Conservation (phyloP, 2,888 invertebrate species). For the Scelioninae gen. 1 region DNA sequence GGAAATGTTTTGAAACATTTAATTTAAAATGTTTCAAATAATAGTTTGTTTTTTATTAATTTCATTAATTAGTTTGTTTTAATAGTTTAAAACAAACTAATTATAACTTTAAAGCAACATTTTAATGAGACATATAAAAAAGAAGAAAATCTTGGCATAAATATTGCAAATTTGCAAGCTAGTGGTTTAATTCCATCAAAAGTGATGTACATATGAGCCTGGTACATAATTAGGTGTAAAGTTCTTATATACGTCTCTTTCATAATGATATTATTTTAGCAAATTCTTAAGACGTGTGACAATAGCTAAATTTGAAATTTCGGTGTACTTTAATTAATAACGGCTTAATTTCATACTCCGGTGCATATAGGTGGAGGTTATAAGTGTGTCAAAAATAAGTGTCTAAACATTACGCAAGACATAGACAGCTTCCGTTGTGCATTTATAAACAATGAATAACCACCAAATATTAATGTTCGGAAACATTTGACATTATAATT, state of each 20-base stretch:
- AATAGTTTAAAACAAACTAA: neutral
- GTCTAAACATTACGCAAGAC: conserved; percentile 34
- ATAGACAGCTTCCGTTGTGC: conserved; percentile 18
- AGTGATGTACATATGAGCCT: conserved; percentile 15
- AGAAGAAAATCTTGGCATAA: conserved; percentile 16
- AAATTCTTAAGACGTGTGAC: conserved; percentile 29
- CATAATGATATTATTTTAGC: conserved; percentile 57
- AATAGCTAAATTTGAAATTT: conserved; percentile 49
- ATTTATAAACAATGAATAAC: conserved; percentile 30
- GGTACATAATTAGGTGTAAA: conserved; percentile 20
- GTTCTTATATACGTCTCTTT: conserved; percentile 40
- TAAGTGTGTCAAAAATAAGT: conserved; percentile 54
- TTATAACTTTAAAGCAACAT: neutral
- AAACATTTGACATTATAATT: neutral
- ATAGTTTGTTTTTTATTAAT: too few species aligned
- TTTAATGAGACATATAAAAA: neutral
- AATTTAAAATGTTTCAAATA: too few species aligned
- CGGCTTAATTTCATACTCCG: conserved; percentile 51
- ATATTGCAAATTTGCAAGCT: conserved; percentile 1
- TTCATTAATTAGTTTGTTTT: too few species aligned
- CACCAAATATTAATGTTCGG: neutral
- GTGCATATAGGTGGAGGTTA: conserved; percentile 39
- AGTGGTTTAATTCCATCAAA: conserved; percentile 32
- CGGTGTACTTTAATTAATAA: conserved; percentile 46
- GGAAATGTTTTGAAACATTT: too few species aligned